Evolutionary conservation across 35 echinoderm and acorn worm genomes (phyloP).

Genomic region (Nesometra sesokonis): DNA sequence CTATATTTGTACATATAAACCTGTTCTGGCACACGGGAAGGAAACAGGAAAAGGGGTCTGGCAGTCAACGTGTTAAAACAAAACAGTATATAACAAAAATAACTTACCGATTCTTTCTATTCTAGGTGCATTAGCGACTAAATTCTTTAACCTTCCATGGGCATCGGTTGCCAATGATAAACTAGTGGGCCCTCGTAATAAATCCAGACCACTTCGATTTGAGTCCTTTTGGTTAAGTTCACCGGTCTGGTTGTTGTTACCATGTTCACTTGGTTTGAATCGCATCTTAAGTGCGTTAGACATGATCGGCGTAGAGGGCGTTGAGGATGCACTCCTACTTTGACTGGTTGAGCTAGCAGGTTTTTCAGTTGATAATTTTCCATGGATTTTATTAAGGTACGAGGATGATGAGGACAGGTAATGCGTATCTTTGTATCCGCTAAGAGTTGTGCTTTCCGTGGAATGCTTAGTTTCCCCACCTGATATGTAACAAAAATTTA

Average conservation of each 20-base stretch:
- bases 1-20: background rate
- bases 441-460: too few species aligned
- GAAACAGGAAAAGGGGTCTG: too few species aligned
- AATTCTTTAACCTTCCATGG: constrained; percentile 80
- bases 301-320: background rate
- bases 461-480: too few species aligned
- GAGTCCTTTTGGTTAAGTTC: background rate
- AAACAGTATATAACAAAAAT: background rate
- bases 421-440: background rate
- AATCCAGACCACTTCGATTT: background rate
- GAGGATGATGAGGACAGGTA: background rate
- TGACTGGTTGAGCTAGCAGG: background rate
- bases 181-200: constrained; percentile 12
- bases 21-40: too few species aligned
- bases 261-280: background rate
- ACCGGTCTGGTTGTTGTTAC: background rate
- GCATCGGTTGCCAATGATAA: constrained; percentile 85
- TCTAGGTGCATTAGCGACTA: constrained; percentile 31
- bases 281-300: background rate
- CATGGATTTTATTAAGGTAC: background rate
- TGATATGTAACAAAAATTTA: too few species aligned
- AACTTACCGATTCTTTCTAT: constrained; percentile 23
- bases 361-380: background rate
- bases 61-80: too few species aligned
- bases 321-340: background rate